phyloP scores from a whole-genome alignment of 2,888 invertebrate genomes.

The Andrena dorsata region DNA sequence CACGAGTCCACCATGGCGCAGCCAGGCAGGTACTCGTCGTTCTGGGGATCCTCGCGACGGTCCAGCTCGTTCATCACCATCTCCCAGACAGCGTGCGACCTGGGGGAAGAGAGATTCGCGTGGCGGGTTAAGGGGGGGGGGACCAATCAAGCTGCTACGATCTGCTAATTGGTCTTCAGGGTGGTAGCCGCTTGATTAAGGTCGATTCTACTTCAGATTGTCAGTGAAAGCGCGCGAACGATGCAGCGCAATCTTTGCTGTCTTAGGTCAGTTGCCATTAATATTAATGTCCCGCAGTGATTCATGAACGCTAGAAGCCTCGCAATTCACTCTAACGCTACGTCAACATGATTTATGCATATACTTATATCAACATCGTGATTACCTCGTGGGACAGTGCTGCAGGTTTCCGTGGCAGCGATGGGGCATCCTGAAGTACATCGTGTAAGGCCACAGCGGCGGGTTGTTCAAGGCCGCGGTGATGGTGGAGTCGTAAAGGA shows the following conservation, averaged over 20 bases:
- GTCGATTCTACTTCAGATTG: too few relatives aligned
- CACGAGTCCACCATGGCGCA: constrained; percentile 98
- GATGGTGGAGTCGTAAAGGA: constrained; percentile 97
- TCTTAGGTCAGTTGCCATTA: too few relatives aligned
- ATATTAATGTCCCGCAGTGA: too few relatives aligned
- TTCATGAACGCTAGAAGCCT: too few relatives aligned
- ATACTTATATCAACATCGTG: too few relatives aligned
- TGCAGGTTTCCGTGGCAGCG: constrained; percentile 96
- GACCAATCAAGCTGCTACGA: not conserved
- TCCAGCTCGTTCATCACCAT: constrained; percentile 98
- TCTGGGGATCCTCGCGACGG: constrained; percentile 95
- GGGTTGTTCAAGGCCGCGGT: constrained; percentile 96
- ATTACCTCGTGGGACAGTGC: constrained; percentile 92
- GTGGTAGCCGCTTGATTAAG: too few relatives aligned
- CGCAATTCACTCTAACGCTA: too few relatives aligned
- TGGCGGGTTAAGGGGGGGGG: not conserved
- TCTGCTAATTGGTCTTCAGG: too few relatives aligned
- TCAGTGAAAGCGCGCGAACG: too few relatives aligned
- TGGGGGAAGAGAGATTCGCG: constrained; percentile 48
- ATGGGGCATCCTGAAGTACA: constrained; percentile 98
- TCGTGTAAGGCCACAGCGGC: constrained; percentile 98
- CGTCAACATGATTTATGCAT: too few relatives aligned
- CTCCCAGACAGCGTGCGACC: constrained; percentile 97
- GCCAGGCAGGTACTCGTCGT: constrained; percentile 95
- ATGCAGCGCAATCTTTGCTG: too few relatives aligned